Evolutionary conservation across 2,888 invertebrate species (phyloP).

Genomic region (Campaea margaritaria): DNA sequence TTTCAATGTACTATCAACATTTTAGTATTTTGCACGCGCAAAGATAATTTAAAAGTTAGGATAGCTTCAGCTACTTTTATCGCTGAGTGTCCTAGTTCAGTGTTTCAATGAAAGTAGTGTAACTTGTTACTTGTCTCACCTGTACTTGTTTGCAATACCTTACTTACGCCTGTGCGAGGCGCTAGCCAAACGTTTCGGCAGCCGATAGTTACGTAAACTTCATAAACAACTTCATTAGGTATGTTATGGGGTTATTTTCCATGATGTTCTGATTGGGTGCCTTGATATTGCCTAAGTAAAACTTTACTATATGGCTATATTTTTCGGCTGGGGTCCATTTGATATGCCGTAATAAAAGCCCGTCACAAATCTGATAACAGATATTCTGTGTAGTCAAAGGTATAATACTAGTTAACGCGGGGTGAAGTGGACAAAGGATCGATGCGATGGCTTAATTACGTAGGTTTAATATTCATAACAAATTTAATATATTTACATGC

Average conservation of each 20-base stretch:
- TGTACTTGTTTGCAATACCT: slow-evolving; percentile 33
- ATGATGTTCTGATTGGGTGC: slow-evolving; percentile 12
- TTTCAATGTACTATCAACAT: too few relatives aligned
- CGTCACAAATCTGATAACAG: not conserved
- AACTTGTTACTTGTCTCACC: slow-evolving; percentile 24
- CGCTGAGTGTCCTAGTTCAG: slow-evolving; percentile 36
- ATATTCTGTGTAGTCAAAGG: too few relatives aligned
- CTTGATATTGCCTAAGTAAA: slow-evolving; percentile 7
- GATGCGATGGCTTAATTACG: too few relatives aligned
- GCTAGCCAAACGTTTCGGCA: slow-evolving; percentile 14
- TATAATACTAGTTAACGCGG: not conserved
- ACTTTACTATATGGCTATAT: not conserved
- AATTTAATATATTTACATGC: not conserved
- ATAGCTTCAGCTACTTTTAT: slow-evolving; percentile 45
- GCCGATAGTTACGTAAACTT: slow-evolving; percentile 23
- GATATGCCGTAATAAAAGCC: not conserved
- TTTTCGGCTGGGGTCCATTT: not conserved
- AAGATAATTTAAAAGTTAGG: slow-evolving; percentile 9
- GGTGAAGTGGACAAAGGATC: too few relatives aligned
- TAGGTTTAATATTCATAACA: too few relatives aligned
- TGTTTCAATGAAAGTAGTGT: slow-evolving; percentile 54
- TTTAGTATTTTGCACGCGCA: slow-evolving; percentile 17
- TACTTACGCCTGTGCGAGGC: slow-evolving; percentile 20
- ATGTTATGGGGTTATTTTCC: slow-evolving; percentile 27
- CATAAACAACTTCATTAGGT: slow-evolving; percentile 18